A percentile compares a stretch with the other conserved stretches of the same genome.
phyloP scores from a whole-genome alignment of 2,797 vertebrate genomes.

The Tinamus major region DNA sequence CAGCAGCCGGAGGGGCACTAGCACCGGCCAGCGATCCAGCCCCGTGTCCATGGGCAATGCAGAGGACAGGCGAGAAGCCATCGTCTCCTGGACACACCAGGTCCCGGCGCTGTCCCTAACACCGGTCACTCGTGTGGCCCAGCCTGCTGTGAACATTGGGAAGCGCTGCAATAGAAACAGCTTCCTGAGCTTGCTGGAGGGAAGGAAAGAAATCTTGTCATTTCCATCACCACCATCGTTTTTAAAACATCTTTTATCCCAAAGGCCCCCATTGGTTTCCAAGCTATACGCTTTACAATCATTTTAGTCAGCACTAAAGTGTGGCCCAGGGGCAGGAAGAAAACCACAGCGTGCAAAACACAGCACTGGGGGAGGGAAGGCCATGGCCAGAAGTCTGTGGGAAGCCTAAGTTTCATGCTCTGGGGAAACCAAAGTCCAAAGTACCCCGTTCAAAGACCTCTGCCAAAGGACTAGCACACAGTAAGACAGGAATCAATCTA shows the following conservation, averaged over 20 bases:
- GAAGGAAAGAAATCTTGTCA: not conserved
- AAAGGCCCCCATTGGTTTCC: not conserved
- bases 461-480: conserved; percentile 13
- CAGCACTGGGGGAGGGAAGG: not conserved
- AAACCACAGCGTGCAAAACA: not conserved
- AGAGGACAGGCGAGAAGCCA: not conserved
- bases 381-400: not conserved
- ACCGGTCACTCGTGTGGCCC: not conserved
- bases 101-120: not conserved
- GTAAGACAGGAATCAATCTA: conserved; percentile 5
- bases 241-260: conserved; percentile 15
- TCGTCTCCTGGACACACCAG: fast-evolving
- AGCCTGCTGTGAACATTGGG: not conserved
- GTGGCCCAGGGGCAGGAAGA: not conserved
- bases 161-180: not conserved
- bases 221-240: not conserved
- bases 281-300: not conserved
- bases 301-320: conserved; percentile 10
- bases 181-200: not conserved
- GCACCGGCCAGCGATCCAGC: not conserved
- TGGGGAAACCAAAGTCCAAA: conserved; percentile 34
- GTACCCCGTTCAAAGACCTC: not conserved
- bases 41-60: not conserved
- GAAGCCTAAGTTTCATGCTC: conserved; percentile 20
- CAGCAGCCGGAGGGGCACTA: not conserved